Percentiles rank a stretch among this genome's conserved stretches.
Evolutionary conservation across 2,113 vertebrate genomes (phyloP).

Genomic region (Toxostoma redivivum): DNA sequence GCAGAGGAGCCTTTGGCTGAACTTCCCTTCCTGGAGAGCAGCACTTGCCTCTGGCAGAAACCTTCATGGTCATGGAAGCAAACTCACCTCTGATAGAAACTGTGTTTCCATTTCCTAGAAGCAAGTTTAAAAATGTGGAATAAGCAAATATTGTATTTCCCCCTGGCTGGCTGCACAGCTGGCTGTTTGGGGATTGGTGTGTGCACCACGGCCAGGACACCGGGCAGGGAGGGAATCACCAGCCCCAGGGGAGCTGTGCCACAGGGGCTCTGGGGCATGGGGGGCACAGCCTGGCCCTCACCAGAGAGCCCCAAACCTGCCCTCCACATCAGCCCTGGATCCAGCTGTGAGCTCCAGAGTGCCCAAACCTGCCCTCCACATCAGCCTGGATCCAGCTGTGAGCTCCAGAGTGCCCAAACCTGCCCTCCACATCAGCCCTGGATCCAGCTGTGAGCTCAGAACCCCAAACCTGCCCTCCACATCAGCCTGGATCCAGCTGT

Average conservation of each 20-base stretch:
- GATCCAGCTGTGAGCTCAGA: no score
- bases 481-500: no score
- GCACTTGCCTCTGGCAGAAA: not conserved
- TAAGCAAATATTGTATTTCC: not conserved
- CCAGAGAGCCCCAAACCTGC: no score
- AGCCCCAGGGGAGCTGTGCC: not conserved
- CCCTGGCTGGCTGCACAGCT: accelerated
- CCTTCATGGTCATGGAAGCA: not conserved
- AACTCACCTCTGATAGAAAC: not conserved
- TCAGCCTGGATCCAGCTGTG: no score
- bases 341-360: no score
- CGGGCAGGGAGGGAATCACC: not conserved
- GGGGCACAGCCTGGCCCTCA: no score
- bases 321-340: no score
- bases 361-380: no score
- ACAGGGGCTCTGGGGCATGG: no score
- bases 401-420: no score
- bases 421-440: no score
- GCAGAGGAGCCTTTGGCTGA: not conserved
- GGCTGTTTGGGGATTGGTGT: not conserved
- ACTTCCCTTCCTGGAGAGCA: not conserved
- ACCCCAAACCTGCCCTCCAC: no score
- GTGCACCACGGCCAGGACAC: accelerated
- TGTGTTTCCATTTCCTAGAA: not conserved
- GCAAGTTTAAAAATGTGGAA: not conserved